Evolutionary conservation across 2,113 vertebrate species (phyloP).

Genomic region (Pungitius pungitius): DNA sequence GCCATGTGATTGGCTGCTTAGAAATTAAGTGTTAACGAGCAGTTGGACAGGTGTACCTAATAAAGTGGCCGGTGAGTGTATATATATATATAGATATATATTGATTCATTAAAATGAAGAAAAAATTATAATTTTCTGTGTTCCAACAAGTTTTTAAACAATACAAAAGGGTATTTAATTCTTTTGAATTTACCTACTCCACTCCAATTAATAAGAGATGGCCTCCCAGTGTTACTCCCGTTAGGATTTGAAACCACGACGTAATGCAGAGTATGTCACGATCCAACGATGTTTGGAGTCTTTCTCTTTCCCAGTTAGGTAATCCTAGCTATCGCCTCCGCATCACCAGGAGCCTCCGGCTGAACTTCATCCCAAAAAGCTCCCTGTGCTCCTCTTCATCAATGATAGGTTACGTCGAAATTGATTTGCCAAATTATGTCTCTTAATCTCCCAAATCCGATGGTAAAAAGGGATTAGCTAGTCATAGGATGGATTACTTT

Average conservation of each 20-base stretch:
- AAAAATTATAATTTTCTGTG: too few relatives aligned
- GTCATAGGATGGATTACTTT: slow-evolving; percentile 64
- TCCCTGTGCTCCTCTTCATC: slow-evolving; percentile 42
- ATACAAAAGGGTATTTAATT: neutral
- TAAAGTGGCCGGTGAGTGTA: too few relatives aligned
- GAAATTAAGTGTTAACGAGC: too few relatives aligned
- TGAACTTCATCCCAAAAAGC: slow-evolving; percentile 49
- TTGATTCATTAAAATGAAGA: too few relatives aligned
- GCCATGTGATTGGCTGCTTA: too few relatives aligned
- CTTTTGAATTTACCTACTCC: neutral
- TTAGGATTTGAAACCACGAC: slow-evolving; percentile 6
- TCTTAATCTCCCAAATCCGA: slow-evolving; percentile 68
- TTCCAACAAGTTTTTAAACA: neutral
- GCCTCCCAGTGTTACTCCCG: neutral
- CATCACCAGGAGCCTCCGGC: slow-evolving; percentile 50
- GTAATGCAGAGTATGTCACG: slow-evolving; percentile 3
- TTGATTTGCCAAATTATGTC: slow-evolving; percentile 70
- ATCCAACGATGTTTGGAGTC: slow-evolving; percentile 19
- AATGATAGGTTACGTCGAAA: slow-evolving; percentile 62
- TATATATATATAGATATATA: too few relatives aligned
- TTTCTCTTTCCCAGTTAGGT: slow-evolving; percentile 23
- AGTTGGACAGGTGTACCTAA: too few relatives aligned
- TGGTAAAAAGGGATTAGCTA: slow-evolving; percentile 66
- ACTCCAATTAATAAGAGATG: neutral
- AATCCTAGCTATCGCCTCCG: slow-evolving; percentile 45